Base-by-base conservation (phyloP, 1,140 invertebrate genomes). In the Leptopilina clavipes region DNA sequence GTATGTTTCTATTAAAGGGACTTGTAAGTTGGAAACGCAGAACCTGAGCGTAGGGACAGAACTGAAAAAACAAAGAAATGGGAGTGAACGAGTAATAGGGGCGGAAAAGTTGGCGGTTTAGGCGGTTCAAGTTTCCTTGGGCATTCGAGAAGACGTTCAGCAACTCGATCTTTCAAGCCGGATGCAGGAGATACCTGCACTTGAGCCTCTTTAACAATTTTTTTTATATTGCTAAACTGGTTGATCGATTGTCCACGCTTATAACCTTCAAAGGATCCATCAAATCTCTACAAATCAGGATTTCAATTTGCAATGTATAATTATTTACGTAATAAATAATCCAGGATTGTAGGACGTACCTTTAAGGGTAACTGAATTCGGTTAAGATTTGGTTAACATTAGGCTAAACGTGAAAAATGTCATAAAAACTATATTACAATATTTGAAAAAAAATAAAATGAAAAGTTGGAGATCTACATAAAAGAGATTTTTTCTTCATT, bases 121-220 rank as follows among this genome's bases (percentile, higher is more conserved):
- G 82, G 83, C 85, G 88, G 87, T 87, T 90, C 86, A 85, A 87
- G 86, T 90, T 90, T 87, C 89, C 83, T 72, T 73, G 78, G 86
- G 86, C 81, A 90, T 88, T 86, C 81, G 88, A 90, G 89, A 89
- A 86, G 88, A 82, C 86, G 84, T 76, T 78, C 75, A 76, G 89
- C 79, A 90, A 90, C 84, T 87, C 84, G 89, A 90, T 89, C 86
- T 85, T 79, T 82, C 85, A 86, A 90, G 88, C 89, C 88, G 89
- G 89, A 89, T 88, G 85, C 84, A 76, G 76, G 76, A 82, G 84
- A 89, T 87, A 88, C 84, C 84, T 85, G 84, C 85, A 86, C 85
- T 87, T 89, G 87, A 90, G 89, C 88, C 84, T 86, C 88, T 90
- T 90, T 90, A 75, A 79, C 72, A 73, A 70, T 81, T 80, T 82